Evolutionary conservation across 1,140 invertebrate genomes (phyloP).

Genomic region (Holotrichia oblita): DNA sequence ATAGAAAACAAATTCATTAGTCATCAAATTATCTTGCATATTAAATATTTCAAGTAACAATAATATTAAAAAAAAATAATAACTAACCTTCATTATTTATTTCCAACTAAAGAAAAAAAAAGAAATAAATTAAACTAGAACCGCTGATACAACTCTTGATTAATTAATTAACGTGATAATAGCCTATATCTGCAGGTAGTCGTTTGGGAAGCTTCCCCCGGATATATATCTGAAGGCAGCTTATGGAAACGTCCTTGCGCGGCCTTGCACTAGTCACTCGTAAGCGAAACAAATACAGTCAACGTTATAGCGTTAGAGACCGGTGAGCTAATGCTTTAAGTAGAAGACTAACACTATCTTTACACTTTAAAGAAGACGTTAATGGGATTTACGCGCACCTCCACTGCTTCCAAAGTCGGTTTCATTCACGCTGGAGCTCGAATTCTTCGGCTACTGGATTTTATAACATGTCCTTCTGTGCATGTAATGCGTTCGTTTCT

Average conservation of each 20-base stretch:
- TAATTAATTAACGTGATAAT: not conserved
- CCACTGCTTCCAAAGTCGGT: not conserved
- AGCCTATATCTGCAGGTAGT: not conserved
- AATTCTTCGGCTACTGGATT: constrained; percentile 1
- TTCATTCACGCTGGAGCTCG: constrained; percentile 25
- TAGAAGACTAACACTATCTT: constrained; percentile 35
- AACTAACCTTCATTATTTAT: constrained; percentile 30
- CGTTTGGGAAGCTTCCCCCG: not conserved
- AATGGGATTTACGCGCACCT: no score
- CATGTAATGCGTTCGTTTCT: not conserved
- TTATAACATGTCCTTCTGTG: not conserved
- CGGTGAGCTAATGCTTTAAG: not conserved
- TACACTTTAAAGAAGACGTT: not conserved
- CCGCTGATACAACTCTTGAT: not conserved
- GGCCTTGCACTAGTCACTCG: constrained; percentile 40
- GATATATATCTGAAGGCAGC: constrained; percentile 31
- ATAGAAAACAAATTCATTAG: no score
- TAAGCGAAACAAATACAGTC: not conserved
- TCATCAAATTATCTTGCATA: no score
- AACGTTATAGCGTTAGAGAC: not conserved
- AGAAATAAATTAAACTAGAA: not conserved
- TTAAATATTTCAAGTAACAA: no score
- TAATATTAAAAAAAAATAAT: not conserved
- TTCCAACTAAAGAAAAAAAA: not conserved
- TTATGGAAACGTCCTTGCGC: constrained; percentile 38